These are phyloP conservation scores for Trinectes maculatus DNA, from an alignment of 2,113 vertebrate genomes.

Conservation along the genomic window DNA sequence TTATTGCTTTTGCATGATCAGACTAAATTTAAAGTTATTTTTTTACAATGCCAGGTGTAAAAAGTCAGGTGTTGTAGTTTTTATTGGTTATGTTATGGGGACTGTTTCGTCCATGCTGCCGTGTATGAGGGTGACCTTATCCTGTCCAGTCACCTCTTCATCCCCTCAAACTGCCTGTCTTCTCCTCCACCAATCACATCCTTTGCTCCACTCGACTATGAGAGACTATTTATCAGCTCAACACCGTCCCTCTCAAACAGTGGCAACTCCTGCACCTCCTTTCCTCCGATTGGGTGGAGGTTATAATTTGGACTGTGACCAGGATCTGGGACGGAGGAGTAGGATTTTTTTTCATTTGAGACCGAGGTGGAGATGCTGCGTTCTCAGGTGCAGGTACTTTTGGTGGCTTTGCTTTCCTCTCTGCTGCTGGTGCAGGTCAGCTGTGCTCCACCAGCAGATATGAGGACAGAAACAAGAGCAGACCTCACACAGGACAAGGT, in stretches of 20 bases:
- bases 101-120: not conserved
- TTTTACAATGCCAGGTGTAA: no score
- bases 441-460: conserved; percentile 49
- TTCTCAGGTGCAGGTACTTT: conserved; percentile 63
- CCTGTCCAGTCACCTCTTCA: conserved; percentile 27
- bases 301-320: not conserved
- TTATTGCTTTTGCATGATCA: no score
- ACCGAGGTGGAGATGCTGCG: conserved; percentile 69
- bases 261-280: not conserved
- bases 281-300: conserved; percentile 1
- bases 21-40: no score
- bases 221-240: conserved; percentile 55
- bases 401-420: conserved; percentile 58
- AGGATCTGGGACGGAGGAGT: not conserved
- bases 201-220: conserved; percentile 35
- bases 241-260: not conserved
- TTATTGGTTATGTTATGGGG: not conserved
- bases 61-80: not conserved
- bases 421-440: conserved; percentile 60
- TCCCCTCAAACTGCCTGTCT: not conserved
- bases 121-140: conserved; percentile 52
- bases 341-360: not conserved
- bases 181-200: conserved; percentile 70
- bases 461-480: conserved; percentile 49
- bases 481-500: conserved; percentile 69